These are phyloP conservation scores for Lethenteron reissneri DNA, from an alignment of 2,113 vertebrate genomes.

Conservation along the genomic window DNA sequence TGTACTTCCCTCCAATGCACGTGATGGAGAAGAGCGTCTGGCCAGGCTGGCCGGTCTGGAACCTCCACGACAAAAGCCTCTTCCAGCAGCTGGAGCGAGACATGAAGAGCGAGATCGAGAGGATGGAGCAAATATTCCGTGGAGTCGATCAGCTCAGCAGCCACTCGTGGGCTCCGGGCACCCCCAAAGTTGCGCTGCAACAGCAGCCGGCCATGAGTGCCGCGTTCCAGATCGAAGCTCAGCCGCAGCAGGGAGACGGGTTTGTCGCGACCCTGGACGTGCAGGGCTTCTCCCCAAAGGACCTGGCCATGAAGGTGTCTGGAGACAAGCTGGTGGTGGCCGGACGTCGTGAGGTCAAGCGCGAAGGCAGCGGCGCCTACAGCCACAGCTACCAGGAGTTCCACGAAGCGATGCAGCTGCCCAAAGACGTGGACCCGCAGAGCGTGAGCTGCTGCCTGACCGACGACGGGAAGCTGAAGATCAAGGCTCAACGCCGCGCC, in stretches of 20 bases:
- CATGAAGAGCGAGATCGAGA: too few relatives aligned
- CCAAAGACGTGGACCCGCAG: background rate
- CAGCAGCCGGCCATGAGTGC: too few relatives aligned
- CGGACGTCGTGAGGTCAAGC: background rate
- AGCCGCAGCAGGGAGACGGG: background rate
- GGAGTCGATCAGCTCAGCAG: too few relatives aligned
- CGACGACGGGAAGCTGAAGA: background rate
- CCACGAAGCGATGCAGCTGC: background rate
- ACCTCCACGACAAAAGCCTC: too few relatives aligned
- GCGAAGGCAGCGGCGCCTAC: background rate
- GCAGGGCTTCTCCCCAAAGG: background rate
- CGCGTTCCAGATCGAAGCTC: too few relatives aligned
- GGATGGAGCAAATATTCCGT: too few relatives aligned
- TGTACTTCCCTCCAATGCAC: too few relatives aligned
- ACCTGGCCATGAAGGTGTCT: background rate
- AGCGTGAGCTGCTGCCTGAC: background rate
- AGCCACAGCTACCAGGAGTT: slow-evolving; percentile 5
- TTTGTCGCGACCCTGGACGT: background rate
- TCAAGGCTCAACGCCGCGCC: background rate
- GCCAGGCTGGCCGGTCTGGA: too few relatives aligned
- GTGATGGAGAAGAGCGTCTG: too few relatives aligned
- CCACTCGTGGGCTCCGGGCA: too few relatives aligned
- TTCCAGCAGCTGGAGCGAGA: too few relatives aligned
- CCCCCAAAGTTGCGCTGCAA: too few relatives aligned
- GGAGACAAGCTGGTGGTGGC: background rate